Evolutionary conservation across 2,797 vertebrate genomes (phyloP).

Genomic region (Fistularia tabacaria): DNA sequence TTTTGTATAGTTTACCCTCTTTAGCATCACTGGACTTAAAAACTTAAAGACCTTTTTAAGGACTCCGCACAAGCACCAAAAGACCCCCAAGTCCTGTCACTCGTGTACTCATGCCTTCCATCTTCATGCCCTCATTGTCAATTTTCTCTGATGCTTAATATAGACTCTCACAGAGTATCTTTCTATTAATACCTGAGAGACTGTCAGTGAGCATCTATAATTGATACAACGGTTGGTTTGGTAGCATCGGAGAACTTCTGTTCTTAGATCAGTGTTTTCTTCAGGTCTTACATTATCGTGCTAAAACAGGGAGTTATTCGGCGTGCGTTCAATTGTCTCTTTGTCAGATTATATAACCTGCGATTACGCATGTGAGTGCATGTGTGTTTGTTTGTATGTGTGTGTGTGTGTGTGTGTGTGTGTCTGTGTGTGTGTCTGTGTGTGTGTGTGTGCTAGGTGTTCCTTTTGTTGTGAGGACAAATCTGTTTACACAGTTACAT

Average conservation of each 20-base stretch:
- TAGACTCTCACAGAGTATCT: conserved; percentile 1
- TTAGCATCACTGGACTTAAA: too few relatives aligned
- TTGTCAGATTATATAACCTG: background rate
- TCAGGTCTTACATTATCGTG: background rate
- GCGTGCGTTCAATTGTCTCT: conserved; percentile 1
- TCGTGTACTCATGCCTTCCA: too few relatives aligned
- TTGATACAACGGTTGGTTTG: conserved; percentile 5
- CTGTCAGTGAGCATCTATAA: conserved; percentile 8
- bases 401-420: background rate
- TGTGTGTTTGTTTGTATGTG: too few relatives aligned
- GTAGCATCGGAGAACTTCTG: background rate
- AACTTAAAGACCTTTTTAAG: too few relatives aligned
- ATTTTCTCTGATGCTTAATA: background rate
- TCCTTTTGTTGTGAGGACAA: too few relatives aligned
- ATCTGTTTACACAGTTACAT: background rate
- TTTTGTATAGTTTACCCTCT: too few relatives aligned
- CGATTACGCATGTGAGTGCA: background rate
- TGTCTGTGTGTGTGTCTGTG: background rate
- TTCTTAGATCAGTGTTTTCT: background rate
- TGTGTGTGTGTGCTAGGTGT: background rate
- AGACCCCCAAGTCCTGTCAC: background rate
- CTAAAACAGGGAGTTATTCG: background rate
- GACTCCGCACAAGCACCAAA: background rate
- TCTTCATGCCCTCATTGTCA: too few relatives aligned
- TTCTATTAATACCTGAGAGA: conserved; percentile 6